phyloP scores from a whole-genome alignment of 2,797 vertebrate species.

The Epinephelus malabaricus region DNA sequence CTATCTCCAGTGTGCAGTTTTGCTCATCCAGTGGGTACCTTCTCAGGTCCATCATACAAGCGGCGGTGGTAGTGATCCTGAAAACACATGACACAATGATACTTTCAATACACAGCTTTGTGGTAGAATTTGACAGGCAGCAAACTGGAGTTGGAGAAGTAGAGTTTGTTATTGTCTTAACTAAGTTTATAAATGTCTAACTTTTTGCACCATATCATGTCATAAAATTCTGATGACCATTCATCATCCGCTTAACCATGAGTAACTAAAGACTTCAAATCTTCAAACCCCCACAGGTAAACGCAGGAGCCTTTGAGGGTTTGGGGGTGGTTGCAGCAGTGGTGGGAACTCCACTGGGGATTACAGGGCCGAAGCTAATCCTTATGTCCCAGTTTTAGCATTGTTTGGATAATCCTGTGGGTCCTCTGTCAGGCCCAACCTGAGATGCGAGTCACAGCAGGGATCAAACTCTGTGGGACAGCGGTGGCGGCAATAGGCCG shows the following conservation, averaged over 20 bases:
- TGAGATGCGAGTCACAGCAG: slow-evolving; percentile 48
- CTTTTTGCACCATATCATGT: neutral
- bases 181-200: neutral
- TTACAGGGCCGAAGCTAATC: slow-evolving; percentile 70
- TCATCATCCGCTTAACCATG: neutral
- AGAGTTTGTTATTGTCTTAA: neutral
- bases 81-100: slow-evolving; percentile 40
- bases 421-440: slow-evolving; percentile 61
- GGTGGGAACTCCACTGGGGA: slow-evolving; percentile 51
- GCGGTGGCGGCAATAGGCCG: slow-evolving; percentile 22
- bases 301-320: slow-evolving; percentile 15
- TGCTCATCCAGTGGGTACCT: slow-evolving; percentile 92
- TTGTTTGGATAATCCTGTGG: slow-evolving; percentile 74
- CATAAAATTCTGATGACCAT: neutral
- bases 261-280: slow-evolving; percentile 11
- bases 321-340: slow-evolving; percentile 1
- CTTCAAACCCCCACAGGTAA: slow-evolving; percentile 5
- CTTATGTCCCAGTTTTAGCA: slow-evolving; percentile 73
- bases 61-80: slow-evolving; percentile 96
- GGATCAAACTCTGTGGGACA: slow-evolving; percentile 43
- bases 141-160: neutral
- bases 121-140: neutral
- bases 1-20: slow-evolving; percentile 86
- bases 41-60: slow-evolving; percentile 98
- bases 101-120: neutral